Percentiles rank a stretch among this genome's conserved stretches.
Conservation (phyloP, 37 sponge, comb jelly and placozoan species). For the Bolinopsis microptera region DNA sequence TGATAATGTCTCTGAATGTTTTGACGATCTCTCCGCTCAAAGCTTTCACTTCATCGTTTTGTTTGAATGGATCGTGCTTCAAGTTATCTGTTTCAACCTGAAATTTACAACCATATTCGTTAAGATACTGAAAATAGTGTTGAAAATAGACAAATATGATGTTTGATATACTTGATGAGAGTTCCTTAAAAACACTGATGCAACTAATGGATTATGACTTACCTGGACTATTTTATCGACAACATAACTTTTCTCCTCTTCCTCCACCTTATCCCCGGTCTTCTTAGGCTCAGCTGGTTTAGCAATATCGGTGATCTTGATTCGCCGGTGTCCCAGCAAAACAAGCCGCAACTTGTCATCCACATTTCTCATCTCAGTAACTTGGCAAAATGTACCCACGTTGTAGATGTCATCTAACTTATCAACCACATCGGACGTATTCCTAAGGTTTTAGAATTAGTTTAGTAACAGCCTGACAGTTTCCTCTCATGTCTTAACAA, state of each 20-base stretch:
- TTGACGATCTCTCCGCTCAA: conserved; percentile 90
- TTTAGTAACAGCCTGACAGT: too few species aligned
- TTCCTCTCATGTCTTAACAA: too few species aligned
- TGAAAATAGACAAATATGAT: too few species aligned
- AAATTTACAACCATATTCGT: too few species aligned
- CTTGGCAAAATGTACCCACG: conserved; percentile 90
- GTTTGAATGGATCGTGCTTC: conserved; percentile 74
- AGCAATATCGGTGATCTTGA: conserved; percentile 66
- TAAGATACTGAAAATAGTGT: too few species aligned
- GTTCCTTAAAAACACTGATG: not conserved
- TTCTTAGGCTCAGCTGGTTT: conserved; percentile 57
- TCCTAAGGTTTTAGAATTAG: conserved; percentile 13
- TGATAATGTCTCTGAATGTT: conserved; percentile 90
- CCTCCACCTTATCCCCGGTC: conserved; percentile 8
- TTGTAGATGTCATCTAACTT: conserved; percentile 76
- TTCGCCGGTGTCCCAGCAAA: conserved; percentile 78
- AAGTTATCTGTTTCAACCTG: conserved; percentile 83
- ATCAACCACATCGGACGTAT: conserved; percentile 67
- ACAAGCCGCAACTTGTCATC: conserved; percentile 81
- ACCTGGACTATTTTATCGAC: too few species aligned
- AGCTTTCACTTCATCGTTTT: conserved; percentile 80
- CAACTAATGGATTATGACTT: too few species aligned
- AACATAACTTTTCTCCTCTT: conserved; percentile 38
- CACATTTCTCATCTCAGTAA: conserved; percentile 80
- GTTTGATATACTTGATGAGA: too few species aligned